phyloP scores from a whole-genome alignment of 2,113 vertebrate genomes.

The Anolis carolinensis region DNA sequence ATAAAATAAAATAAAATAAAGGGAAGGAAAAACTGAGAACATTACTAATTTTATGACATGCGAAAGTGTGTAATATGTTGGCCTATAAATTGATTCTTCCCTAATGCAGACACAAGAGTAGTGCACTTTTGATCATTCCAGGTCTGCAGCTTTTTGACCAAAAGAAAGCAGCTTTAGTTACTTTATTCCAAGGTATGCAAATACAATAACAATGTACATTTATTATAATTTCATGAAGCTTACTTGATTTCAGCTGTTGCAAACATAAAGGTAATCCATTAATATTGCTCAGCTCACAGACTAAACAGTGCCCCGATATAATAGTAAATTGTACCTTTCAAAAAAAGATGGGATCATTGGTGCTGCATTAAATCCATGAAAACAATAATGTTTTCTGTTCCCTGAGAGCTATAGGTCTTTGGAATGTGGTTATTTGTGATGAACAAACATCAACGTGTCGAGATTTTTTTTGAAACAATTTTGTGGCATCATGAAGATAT shows the following conservation, averaged over 20 bases:
- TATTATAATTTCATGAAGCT: neutral
- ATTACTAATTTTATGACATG: neutral
- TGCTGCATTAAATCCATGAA: conserved; percentile 39
- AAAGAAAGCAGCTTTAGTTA: neutral
- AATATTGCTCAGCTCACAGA: conserved; percentile 25
- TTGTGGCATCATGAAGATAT: conserved; percentile 12
- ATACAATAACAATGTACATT: neutral
- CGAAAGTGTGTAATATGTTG: neutral
- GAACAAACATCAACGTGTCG: conserved; percentile 25
- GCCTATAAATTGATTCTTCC: neutral
- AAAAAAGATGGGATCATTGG: neutral
- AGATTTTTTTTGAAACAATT: neutral
- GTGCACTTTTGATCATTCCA: neutral
- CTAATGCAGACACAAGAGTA: neutral
- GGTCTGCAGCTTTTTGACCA: neutral
- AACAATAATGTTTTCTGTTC: conserved; percentile 42
- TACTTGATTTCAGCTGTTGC: conserved; percentile 18
- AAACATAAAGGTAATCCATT: conserved; percentile 24
- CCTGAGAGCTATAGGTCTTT: conserved; percentile 68
- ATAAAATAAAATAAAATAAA: neutral
- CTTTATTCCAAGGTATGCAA: neutral
- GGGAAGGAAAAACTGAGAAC: neutral
- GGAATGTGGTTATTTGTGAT: conserved; percentile 44
- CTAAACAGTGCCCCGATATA: conserved; percentile 4
- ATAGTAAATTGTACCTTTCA: conserved; percentile 5